phyloP scores from a whole-genome alignment of 2,888 invertebrate genomes.

The Epsilonema sp. region DNA sequence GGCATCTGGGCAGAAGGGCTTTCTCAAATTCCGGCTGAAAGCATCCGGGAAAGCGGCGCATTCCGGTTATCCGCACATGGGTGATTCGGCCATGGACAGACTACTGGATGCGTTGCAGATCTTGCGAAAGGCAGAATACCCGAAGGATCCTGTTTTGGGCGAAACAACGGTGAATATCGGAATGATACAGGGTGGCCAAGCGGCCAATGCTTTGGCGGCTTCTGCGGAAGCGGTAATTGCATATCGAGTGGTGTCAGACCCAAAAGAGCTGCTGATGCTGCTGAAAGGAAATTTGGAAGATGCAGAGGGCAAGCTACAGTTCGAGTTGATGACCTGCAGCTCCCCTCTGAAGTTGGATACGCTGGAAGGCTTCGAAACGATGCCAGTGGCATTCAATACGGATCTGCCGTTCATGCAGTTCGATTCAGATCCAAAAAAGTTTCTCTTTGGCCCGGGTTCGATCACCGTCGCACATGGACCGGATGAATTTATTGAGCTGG shows the following conservation, averaged over 20 bases:
- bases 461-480: conserved; percentile 7
- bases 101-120: conserved; percentile 19
- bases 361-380: not conserved
- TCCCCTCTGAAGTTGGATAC: not conserved
- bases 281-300: not conserved
- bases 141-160: conserved; percentile 14
- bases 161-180: conserved; percentile 23
- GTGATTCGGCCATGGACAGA: conserved; percentile 19
- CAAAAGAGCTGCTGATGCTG: not conserved
- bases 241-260: not conserved
- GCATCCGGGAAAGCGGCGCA: conserved; percentile 16
- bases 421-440: not conserved
- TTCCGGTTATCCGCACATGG: conserved; percentile 20
- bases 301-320: too few species aligned
- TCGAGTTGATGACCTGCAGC: not conserved
- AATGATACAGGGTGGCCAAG: conserved; percentile 20
- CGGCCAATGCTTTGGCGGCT: conserved; percentile 21
- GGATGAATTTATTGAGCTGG: too few species aligned
- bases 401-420: conserved; percentile 3
- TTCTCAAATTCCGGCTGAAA: conserved; percentile 15
- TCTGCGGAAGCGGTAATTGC: conserved; percentile 15
- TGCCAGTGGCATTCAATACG: conserved; percentile 1
- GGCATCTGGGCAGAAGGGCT: conserved; percentile 22
- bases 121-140: conserved; percentile 16
- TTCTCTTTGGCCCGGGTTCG: conserved; percentile 6